Percentiles rank a stretch among this genome's conserved stretches.
Evolutionary conservation across 2,113 vertebrate species (phyloP).

Genomic region (Zapornia atra): DNA sequence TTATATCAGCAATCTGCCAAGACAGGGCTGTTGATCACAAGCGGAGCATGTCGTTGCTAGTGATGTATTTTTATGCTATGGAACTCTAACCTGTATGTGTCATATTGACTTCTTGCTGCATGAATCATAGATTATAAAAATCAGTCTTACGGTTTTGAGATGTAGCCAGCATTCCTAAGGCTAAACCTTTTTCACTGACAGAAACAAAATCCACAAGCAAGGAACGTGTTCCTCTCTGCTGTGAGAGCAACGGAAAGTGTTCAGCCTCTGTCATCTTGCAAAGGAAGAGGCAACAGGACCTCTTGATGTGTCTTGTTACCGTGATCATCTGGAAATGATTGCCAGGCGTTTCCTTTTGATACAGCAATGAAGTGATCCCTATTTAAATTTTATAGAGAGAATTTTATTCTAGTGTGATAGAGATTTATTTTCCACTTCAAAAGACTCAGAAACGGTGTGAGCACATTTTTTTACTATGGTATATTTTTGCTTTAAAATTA

Average conservation of each 20-base stretch:
- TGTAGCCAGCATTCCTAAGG: conserved; percentile 78
- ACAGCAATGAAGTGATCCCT: conserved; percentile 73
- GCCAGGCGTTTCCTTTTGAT: conserved; percentile 77
- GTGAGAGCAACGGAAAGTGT: conserved; percentile 52
- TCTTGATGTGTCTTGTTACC: conserved; percentile 75
- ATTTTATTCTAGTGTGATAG: conserved; percentile 81
- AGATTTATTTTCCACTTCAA: conserved; percentile 81
- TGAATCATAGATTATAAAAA: conserved; percentile 78
- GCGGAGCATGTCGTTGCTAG: conserved; percentile 71
- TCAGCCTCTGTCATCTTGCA: conserved; percentile 58
- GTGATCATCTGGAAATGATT: conserved; percentile 79
- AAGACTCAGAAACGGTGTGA: conserved; percentile 70
- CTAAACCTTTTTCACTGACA: conserved; percentile 79
- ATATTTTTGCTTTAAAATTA: conserved; percentile 77
- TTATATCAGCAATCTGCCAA: conserved; percentile 53
- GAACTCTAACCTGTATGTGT: conserved; percentile 76
- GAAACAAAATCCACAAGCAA: conserved; percentile 64
- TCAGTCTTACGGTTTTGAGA: conserved; percentile 74
- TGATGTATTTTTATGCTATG: conserved; percentile 70
- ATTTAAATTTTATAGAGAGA: conserved; percentile 83
- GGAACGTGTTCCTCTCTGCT: conserved; percentile 44
- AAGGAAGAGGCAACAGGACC: conserved; percentile 66
- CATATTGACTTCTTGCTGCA: conserved; percentile 79
- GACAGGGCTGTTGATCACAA: conserved; percentile 57
- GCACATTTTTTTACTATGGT: conserved; percentile 77